Percentiles rank a stretch among this genome's conserved stretches.
phyloP scores from a whole-genome alignment of 2,888 invertebrate genomes.

The Himalopsyche anomala region DNA sequence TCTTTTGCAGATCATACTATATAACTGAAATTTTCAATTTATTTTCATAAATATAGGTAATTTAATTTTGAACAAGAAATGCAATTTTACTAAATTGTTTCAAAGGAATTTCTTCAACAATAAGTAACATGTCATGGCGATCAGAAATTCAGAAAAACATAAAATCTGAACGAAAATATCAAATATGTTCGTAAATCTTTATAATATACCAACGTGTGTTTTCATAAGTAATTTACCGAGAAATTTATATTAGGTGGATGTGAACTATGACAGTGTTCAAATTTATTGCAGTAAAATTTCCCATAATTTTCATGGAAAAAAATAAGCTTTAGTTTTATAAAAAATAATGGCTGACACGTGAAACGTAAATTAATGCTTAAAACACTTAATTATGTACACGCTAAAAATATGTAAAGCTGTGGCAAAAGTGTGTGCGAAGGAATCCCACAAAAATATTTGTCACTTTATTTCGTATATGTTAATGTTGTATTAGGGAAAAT shows the following conservation, averaged over 20 bases:
- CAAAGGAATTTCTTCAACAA: neutral
- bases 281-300: neutral
- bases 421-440: neutral
- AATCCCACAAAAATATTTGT: constrained; percentile 31
- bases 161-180: neutral
- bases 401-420: constrained; percentile 12
- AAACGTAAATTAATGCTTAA: neutral
- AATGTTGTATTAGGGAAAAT: constrained; percentile 14
- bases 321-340: neutral
- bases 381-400: neutral
- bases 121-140: neutral
- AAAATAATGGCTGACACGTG: neutral
- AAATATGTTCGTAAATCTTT: neutral
- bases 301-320: neutral
- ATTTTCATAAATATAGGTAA: neutral
- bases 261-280: neutral
- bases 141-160: neutral
- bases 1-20: too few species aligned
- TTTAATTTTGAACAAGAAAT: neutral
- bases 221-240: neutral
- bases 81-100: neutral
- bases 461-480: constrained; percentile 9
- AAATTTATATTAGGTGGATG: neutral
- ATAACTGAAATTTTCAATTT: neutral
- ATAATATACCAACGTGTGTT: neutral